Evolutionary conservation across 2,797 vertebrate genomes (phyloP).

Genomic region (Notoglanidium macrostoma): DNA sequence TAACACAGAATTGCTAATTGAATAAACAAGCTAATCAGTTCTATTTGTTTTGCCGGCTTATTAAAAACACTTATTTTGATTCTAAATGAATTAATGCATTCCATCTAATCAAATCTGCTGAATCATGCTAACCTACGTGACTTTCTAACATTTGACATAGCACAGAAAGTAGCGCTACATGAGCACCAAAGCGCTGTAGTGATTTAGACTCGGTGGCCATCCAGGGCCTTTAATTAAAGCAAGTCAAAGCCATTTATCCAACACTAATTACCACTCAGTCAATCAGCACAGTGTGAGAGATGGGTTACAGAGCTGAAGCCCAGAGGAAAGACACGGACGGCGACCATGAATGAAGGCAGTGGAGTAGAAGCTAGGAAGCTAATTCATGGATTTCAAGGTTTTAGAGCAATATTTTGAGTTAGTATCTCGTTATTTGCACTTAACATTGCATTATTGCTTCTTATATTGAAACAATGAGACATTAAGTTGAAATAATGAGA

Average conservation of each 20-base stretch:
- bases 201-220: conserved; percentile 24
- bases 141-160: background rate
- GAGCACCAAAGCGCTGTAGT: conserved; percentile 8
- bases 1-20: too few relatives aligned
- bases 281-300: conserved; percentile 37
- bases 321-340: background rate
- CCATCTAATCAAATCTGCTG: background rate
- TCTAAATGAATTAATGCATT: background rate
- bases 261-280: conserved; percentile 54
- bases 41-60: background rate
- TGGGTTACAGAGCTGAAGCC: conserved; percentile 6
- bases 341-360: conserved; percentile 10
- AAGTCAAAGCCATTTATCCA: conserved; percentile 56
- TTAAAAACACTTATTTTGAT: background rate
- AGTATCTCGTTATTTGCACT: background rate
- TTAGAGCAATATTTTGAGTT: background rate
- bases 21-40: background rate
- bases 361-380: conserved; percentile 10
- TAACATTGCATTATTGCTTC: background rate
- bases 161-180: background rate
- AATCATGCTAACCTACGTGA: background rate
- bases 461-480: background rate
- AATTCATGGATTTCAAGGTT: background rate
- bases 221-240: conserved; percentile 51
- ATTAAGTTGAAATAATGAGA: background rate